Evolutionary conservation across 2,888 invertebrate genomes (phyloP).

Genomic region (Glyphotaelius pellucidus): DNA sequence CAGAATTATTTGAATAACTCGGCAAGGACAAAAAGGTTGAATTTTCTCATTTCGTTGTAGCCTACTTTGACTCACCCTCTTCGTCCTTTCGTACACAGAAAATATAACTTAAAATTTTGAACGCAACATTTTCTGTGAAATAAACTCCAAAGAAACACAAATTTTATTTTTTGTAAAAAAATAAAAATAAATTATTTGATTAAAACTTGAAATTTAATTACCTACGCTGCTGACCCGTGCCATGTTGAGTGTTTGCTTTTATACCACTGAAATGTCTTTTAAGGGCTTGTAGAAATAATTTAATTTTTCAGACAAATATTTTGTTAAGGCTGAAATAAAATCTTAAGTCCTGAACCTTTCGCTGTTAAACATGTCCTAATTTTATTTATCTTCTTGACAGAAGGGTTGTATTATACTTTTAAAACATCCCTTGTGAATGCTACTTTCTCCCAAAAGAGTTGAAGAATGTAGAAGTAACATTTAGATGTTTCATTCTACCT

Average conservation of each 20-base stretch:
- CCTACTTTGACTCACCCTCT: neutral
- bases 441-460: neutral
- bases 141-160: neutral
- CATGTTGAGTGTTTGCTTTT: neutral
- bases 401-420: constrained; percentile 37
- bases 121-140: neutral
- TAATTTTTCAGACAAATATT: neutral
- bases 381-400: constrained; percentile 31
- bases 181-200: neutral
- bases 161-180: neutral
- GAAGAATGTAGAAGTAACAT: neutral
- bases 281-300: neutral
- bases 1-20: neutral
- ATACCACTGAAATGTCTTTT: neutral
- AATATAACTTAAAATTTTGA: neutral
- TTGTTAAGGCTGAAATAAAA: constrained; percentile 22
- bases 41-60: neutral
- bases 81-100: neutral
- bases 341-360: constrained; percentile 14
- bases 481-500: neutral
- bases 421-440: neutral
- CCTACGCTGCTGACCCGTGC: neutral
- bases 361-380: constrained; percentile 30
- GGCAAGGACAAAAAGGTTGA: neutral
- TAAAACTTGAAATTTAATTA: neutral